Conservation (phyloP, 2,888 invertebrate species). For the Morinoia aosen region DNA sequence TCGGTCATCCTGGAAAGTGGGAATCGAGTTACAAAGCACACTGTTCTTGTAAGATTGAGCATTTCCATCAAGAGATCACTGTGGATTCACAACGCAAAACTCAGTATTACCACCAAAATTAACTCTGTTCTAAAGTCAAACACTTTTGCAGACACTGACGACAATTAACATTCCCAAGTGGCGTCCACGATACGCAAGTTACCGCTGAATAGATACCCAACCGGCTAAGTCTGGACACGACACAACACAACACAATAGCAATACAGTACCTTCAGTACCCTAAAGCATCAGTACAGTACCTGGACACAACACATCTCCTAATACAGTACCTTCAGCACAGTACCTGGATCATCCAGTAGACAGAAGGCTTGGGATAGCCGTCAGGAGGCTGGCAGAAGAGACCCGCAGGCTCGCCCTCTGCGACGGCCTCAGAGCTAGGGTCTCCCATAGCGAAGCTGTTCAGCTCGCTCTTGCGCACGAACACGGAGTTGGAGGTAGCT, state of each 20-base stretch:
- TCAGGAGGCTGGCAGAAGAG: conserved; percentile 93
- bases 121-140: too few species aligned
- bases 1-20: conserved; percentile 59
- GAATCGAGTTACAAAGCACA: not conserved
- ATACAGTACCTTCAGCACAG: not conserved
- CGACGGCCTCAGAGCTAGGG: conserved; percentile 76
- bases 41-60: not conserved
- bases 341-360: conserved; percentile 91
- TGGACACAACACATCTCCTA: not conserved
- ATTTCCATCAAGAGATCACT: too few species aligned
- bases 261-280: too few species aligned
- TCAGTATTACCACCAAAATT: too few species aligned
- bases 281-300: too few species aligned
- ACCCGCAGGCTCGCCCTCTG: conserved; percentile 90
- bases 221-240: too few species aligned
- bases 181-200: not conserved
- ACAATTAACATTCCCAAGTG: not conserved
- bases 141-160: too few species aligned
- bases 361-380: conserved; percentile 95
- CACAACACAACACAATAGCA: too few species aligned
- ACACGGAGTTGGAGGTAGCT: conserved; percentile 95
- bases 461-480: conserved; percentile 90
- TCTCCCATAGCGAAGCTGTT: conserved; percentile 85
- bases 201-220: not conserved
- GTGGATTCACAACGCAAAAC: too few species aligned